A percentile compares a stretch with the other conserved stretches of the same genome.
Conservation (phyloP, 2,113 vertebrate genomes). For the Ptychochromis oligacanthus region DNA sequence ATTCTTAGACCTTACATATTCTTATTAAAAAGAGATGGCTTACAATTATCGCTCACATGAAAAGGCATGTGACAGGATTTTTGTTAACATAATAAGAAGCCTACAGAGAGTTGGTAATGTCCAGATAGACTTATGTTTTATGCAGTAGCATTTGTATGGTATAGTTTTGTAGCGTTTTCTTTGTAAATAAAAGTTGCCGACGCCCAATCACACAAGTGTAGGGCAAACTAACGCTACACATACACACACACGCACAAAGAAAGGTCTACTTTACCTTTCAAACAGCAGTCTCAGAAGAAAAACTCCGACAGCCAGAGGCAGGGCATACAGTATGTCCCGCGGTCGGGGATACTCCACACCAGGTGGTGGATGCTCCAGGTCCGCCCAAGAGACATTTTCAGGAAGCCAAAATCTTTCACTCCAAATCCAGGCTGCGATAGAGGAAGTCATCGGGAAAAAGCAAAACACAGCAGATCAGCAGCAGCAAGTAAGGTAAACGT, state of each 20-base stretch:
- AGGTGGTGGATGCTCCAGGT: constrained; percentile 71
- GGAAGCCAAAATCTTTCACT: constrained; percentile 78
- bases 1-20: not conserved
- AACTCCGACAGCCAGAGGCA: constrained; percentile 66
- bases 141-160: not conserved
- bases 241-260: not conserved
- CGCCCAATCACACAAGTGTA: not conserved
- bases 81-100: not conserved
- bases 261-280: constrained; percentile 62
- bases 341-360: constrained; percentile 66
- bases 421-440: constrained; percentile 73
- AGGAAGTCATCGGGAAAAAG: constrained; percentile 64
- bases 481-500: not conserved
- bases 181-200: not conserved
- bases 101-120: not conserved
- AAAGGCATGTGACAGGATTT: not conserved
- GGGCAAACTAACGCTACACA: not conserved
- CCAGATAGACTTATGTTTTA: not conserved
- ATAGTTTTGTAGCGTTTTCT: not conserved
- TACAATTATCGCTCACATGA: constrained; percentile 1
- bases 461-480: not conserved
- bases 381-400: constrained; percentile 73
- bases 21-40: not conserved
- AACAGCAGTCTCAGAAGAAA: constrained; percentile 65
- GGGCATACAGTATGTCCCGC: constrained; percentile 47